Evolutionary conservation across 2,797 vertebrate species (phyloP).

Genomic region (Melanotaenia trifasciata): DNA sequence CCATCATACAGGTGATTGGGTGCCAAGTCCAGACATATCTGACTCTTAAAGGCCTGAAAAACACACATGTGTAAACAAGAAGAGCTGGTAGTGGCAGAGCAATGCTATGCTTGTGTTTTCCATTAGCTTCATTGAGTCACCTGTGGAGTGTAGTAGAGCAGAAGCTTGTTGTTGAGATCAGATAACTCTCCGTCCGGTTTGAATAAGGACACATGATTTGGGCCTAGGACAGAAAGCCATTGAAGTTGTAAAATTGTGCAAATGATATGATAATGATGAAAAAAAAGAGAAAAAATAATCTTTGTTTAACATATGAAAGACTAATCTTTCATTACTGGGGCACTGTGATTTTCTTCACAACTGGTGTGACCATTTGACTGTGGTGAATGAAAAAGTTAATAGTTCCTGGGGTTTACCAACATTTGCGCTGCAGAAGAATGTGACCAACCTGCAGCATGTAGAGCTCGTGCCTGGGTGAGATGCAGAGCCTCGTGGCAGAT

Average conservation of each 20-base stretch:
- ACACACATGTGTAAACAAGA: neutral
- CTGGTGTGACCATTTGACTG: neutral
- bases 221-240: slow-evolving; percentile 80
- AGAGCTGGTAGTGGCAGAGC: neutral
- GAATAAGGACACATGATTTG: slow-evolving; percentile 91
- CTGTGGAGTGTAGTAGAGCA: slow-evolving; percentile 98
- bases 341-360: slow-evolving; percentile 11
- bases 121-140: slow-evolving; percentile 71
- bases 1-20: slow-evolving; percentile 91
- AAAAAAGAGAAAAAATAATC: neutral
- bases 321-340: neutral
- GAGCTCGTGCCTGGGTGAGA: slow-evolving; percentile 79
- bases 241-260: slow-evolving; percentile 37
- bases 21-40: slow-evolving; percentile 95
- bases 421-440: neutral
- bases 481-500: slow-evolving; percentile 95
- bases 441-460: slow-evolving; percentile 85
- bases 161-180: slow-evolving; percentile 89
- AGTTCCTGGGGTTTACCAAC: neutral
- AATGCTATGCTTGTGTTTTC: neutral
- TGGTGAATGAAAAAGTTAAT: neutral
- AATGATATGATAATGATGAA: slow-evolving; percentile 1
- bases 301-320: neutral
- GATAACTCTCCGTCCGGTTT: slow-evolving; percentile 89
- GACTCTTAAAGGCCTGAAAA: slow-evolving; percentile 91